These are phyloP conservation scores for Theretra japonica DNA, from an alignment of 2,888 invertebrate genomes.

Conservation along the genomic window DNA sequence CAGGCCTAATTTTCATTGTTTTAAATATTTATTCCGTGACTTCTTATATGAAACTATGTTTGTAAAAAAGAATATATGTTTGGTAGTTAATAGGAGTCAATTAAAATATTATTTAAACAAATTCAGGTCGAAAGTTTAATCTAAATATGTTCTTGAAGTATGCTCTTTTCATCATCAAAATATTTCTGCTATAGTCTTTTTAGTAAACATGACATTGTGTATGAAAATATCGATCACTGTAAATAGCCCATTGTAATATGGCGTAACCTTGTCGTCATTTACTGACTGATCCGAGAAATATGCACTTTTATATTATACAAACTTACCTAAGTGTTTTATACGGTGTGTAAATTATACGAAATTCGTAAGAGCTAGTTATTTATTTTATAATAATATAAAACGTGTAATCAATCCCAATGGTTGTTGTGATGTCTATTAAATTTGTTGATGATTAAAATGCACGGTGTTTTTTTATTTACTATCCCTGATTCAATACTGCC, in stretches of 20 bases:
- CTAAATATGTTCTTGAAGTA: no score
- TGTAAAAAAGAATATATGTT: no score
- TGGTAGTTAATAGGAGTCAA: no score
- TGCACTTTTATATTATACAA: constrained; percentile 57
- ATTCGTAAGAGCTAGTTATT: constrained; percentile 23
- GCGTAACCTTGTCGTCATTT: constrained; percentile 41
- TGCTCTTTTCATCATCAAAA: not conserved
- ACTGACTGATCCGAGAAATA: constrained; percentile 62
- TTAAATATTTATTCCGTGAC: no score
- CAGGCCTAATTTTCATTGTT: no score
- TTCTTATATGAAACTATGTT: no score
- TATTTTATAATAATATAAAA: constrained; percentile 40
- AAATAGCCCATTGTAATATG: constrained; percentile 30
- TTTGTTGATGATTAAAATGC: constrained; percentile 68
- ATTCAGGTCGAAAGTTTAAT: no score
- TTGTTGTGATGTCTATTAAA: constrained; percentile 85
- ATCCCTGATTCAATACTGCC: not conserved
- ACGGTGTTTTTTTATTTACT: not conserved
- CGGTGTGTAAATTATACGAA: constrained; percentile 20
- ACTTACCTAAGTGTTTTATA: constrained; percentile 28
- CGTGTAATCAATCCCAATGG: constrained; percentile 77
- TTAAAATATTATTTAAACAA: no score
- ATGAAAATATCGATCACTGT: constrained; percentile 1
- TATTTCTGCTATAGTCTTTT: not conserved
- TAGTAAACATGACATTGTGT: not conserved